Percentiles rank a stretch among this genome's conserved stretches.
Evolutionary conservation across 30 jellyfish, hydroid and myxozoan species (phyloP).

Genomic region (Catostylus mosaicus): DNA sequence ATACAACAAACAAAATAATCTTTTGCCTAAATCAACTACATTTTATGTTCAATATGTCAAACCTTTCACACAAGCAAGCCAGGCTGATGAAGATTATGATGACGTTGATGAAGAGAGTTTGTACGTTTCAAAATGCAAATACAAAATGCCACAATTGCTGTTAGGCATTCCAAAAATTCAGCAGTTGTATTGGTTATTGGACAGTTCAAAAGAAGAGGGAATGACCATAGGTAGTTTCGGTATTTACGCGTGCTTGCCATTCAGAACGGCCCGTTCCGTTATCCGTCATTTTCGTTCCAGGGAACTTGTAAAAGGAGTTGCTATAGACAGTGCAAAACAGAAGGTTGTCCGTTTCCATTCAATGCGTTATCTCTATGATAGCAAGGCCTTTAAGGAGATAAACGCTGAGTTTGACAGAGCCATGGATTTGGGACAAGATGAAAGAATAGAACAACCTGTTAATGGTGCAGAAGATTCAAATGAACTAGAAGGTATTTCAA

Average conservation of each 20-base stretch:
- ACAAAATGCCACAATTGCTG: conserved; percentile 67
- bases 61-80: conserved; percentile 41
- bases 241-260: conserved; percentile 67
- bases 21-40: no score
- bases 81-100: conserved; percentile 43
- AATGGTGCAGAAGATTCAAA: background rate
- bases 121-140: conserved; percentile 67
- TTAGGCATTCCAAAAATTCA: conserved; percentile 62
- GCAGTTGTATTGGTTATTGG: conserved; percentile 71
- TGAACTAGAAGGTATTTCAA: no score
- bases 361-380: conserved; percentile 32
- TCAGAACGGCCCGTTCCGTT: conserved; percentile 65
- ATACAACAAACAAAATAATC: no score
- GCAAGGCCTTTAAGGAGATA: conserved; percentile 58
- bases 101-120: conserved; percentile 64
- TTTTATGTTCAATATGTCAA: conserved; percentile 57
- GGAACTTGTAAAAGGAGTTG: conserved; percentile 22
- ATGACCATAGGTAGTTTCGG: conserved; percentile 71
- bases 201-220: conserved; percentile 56
- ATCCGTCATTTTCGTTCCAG: conserved; percentile 48
- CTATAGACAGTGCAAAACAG: conserved; percentile 46
- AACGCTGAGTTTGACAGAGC: conserved; percentile 33
- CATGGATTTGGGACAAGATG: conserved; percentile 7
- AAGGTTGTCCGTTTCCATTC: conserved; percentile 62
- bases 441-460: background rate